phyloP scores from a whole-genome alignment of 2,888 invertebrate genomes.

The Parascotia fuliginaria region DNA sequence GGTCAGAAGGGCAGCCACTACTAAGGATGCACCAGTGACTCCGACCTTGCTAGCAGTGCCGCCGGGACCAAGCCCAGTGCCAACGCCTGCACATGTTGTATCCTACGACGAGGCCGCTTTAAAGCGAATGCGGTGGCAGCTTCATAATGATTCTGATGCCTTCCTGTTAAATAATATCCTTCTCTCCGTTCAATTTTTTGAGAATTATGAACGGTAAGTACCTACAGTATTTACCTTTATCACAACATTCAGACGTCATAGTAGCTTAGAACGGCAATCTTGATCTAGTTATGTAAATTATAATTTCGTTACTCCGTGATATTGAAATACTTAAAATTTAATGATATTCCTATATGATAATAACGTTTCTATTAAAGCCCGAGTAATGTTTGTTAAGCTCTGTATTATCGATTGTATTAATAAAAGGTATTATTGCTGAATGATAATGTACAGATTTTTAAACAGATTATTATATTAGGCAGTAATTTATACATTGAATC shows the following conservation, averaged over 20 bases:
- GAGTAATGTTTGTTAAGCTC: no score
- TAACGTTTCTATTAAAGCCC: no score
- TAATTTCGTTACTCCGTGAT: neutral
- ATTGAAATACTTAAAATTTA: neutral
- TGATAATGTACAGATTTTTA: no score
- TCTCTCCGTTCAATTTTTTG: constrained; percentile 91
- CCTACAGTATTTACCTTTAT: neutral
- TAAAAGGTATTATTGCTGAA: no score
- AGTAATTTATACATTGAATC: no score
- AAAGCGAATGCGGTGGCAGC: constrained; percentile 84
- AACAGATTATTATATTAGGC: no score
- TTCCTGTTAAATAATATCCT: constrained; percentile 92
- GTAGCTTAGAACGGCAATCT: neutral
- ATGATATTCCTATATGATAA: neutral
- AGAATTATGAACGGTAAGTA: constrained; percentile 90
- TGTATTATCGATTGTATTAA: no score
- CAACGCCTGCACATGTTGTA: constrained; percentile 62
- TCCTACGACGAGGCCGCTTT: constrained; percentile 84
- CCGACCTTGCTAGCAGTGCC: constrained; percentile 47
- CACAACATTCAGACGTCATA: neutral
- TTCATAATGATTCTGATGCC: constrained; percentile 87
- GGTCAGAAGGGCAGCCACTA: constrained; percentile 58
- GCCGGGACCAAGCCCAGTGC: constrained; percentile 46
- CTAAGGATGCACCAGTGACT: constrained; percentile 56
- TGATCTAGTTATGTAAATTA: no score